These are phyloP conservation scores for Podocnemis expansa DNA, from an alignment of 2,113 vertebrate species.

Conservation along the genomic window DNA sequence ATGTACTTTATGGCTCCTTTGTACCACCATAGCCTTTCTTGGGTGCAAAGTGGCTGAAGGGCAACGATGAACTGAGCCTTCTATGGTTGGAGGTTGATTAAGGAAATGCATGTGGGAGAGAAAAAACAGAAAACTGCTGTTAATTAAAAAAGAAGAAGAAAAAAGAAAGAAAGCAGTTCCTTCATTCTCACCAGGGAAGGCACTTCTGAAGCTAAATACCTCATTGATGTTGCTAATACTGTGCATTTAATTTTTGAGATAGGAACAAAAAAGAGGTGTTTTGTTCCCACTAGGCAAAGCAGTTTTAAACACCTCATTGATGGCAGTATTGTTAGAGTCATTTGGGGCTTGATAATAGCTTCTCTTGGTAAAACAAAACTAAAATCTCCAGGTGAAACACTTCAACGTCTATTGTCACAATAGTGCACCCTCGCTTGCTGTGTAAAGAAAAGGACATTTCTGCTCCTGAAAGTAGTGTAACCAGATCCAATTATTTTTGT, in stretches of 20 bases:
- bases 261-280: slow-evolving; percentile 67
- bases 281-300: slow-evolving; percentile 66
- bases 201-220: slow-evolving; percentile 77
- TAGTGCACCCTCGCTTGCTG: not conserved
- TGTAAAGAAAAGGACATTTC: slow-evolving; percentile 48
- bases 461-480: slow-evolving; percentile 44
- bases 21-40: not conserved
- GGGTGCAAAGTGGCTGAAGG: not conserved
- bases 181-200: slow-evolving; percentile 75
- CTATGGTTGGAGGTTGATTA: not conserved
- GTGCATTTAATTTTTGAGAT: slow-evolving; percentile 72
- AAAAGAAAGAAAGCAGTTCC: slow-evolving; percentile 61
- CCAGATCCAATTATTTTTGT: slow-evolving; percentile 61
- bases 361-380: slow-evolving; percentile 59
- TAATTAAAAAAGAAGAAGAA: slow-evolving; percentile 68
- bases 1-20: not conserved
- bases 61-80: not conserved
- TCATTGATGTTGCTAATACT: slow-evolving; percentile 70
- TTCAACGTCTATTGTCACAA: not conserved
- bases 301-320: slow-evolving; percentile 69
- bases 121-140: slow-evolving; percentile 25
- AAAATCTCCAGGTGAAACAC: slow-evolving; percentile 60
- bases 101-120: not conserved
- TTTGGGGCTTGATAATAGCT: slow-evolving; percentile 60
- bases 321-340: slow-evolving; percentile 47